Conservation (phyloP, 2,888 invertebrate species). For the Lasiommata megera region DNA sequence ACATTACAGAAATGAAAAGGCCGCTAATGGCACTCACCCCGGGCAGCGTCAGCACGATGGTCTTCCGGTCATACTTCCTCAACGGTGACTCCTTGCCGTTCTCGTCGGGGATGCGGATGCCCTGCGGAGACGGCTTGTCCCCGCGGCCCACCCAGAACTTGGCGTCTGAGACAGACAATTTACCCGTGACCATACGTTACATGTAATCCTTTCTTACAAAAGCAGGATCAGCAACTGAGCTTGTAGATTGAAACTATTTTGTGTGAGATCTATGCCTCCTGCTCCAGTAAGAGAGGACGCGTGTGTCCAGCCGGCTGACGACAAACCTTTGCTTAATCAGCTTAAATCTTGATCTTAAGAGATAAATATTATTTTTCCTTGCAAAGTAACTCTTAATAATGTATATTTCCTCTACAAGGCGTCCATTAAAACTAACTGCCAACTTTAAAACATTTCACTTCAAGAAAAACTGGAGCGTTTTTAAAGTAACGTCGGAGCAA, state of each 20-base stretch:
- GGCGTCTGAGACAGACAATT: slow-evolving; percentile 84
- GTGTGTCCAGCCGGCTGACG: too few relatives aligned
- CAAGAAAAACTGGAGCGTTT: slow-evolving; percentile 4
- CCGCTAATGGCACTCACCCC: slow-evolving; percentile 77
- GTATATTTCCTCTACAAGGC: neutral
- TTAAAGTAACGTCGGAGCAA: neutral
- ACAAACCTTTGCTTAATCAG: neutral
- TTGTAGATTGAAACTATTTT: too few relatives aligned
- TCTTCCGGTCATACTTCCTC: slow-evolving; percentile 91
- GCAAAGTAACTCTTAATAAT: neutral
- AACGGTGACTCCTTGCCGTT: slow-evolving; percentile 92
- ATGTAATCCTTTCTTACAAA: too few relatives aligned
- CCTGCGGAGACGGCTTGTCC: slow-evolving; percentile 89
- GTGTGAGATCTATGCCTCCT: too few relatives aligned
- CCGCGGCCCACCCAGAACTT: slow-evolving; percentile 97
- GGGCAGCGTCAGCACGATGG: slow-evolving; percentile 93
- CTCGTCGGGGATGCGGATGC: slow-evolving; percentile 93
- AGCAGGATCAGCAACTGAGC: too few relatives aligned
- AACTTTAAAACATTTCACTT: slow-evolving; percentile 5
- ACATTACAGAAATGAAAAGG: too few relatives aligned
- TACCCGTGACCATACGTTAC: neutral
- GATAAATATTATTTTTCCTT: neutral
- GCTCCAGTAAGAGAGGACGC: too few relatives aligned
- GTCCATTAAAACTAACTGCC: slow-evolving; percentile 2
- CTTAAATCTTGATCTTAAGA: neutral